Evolutionary conservation across 2,797 vertebrate genomes (phyloP), one percentile per base, ranked within the genome.

Genomic region (Kryptolebias ocellatus): DNA sequence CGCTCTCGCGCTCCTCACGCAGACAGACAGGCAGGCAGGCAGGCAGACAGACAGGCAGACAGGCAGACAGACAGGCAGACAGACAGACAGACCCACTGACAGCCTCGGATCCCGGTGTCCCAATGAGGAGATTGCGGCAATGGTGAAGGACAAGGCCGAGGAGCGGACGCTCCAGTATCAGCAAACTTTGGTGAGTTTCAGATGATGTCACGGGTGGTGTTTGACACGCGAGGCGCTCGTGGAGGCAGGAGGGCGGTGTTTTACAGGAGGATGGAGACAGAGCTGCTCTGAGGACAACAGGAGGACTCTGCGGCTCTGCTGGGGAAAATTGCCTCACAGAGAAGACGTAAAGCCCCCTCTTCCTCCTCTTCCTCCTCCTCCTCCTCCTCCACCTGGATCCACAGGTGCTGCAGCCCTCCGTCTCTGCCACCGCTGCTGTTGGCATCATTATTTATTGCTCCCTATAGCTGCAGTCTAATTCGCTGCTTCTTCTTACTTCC

Each of bases 121-220:
- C 66, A 54, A 85, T 74, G 83, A 80, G 83, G 83, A 86, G 69
- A 86, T 78, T 80, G 89, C 86, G 61, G 76, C 87, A 74, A 92
- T 92, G 92, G 91, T 80, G 78, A 92, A 90, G 86, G 89, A 88
- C 80, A 92, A 92, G 76, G 80, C 74, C 54, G 89, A 87, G 52
- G 76, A 92, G 67, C 87, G 82, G 60, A 89, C 91, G 62, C 91
- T 94, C 39, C 92, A 93, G 70, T 94, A 93, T 31, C 93, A 94
- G 86, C 92, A 93, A 94, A 94, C 92, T 93, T 92, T 94, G 92
- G 93, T 94, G 90, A 93, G 93, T 91, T 84, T 59, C 29, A 28
- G 50, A 63, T 70, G 65, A 83, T 64, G 62, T 76, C 61, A 65
- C 57, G 4, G 47, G 53, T 58, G 53, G n/a, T 53, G 67, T 42